Conservation (phyloP, 2,888 invertebrate species). For the Ophion ellenae region DNA sequence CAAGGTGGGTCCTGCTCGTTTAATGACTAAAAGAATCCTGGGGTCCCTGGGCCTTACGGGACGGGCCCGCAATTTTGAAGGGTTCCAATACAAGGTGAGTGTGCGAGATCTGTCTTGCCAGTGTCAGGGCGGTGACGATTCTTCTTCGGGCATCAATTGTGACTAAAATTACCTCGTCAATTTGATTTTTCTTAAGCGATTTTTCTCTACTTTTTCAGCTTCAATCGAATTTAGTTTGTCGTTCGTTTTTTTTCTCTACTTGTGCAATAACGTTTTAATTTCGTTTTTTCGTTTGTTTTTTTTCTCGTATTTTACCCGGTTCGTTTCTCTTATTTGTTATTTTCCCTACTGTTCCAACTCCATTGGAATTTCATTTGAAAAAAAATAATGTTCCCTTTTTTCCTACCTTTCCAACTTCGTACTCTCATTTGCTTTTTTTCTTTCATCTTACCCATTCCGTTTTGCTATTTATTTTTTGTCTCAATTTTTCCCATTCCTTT, state of each 20-base stretch:
- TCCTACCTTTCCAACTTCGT: no score
- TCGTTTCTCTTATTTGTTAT: not conserved
- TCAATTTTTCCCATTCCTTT: no score
- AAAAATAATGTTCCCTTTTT: no score
- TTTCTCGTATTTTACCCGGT: not conserved
- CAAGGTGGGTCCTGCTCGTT: conserved; percentile 61
- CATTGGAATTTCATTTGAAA: not conserved
- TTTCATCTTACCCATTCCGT: no score
- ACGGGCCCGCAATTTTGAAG: conserved; percentile 59
- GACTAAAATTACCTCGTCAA: not conserved
- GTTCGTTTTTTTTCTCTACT: no score
- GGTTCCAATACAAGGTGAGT: conserved; percentile 49
- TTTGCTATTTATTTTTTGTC: no score
- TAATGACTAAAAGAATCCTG: conserved; percentile 59
- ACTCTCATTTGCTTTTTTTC: no score
- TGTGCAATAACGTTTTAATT: no score
- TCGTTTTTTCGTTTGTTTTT: not conserved
- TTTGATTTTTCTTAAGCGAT: no score
- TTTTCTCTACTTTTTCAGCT: no score
- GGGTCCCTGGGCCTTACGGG: conserved; percentile 52
- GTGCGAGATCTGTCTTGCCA: conserved; percentile 37
- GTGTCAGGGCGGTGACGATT: conserved; percentile 42
- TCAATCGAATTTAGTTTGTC: no score
- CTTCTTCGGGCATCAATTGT: conserved; percentile 4
- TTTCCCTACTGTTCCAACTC: not conserved